Conservation (phyloP, 2,797 vertebrate genomes). For the Manis pentadactyla region DNA sequence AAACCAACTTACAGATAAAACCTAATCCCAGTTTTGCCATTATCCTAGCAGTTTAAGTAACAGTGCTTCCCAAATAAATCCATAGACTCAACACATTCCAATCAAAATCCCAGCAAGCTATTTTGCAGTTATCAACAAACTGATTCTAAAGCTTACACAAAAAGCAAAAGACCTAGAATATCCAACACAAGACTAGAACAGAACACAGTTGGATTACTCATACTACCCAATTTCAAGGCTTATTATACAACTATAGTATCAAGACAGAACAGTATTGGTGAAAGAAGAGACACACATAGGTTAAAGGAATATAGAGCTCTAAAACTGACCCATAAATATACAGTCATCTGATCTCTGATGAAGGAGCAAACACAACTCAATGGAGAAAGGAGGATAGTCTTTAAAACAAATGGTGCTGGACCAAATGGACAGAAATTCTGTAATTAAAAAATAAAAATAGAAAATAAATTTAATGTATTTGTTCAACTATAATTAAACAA, state of each 20-base stretch:
- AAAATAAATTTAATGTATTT: not conserved
- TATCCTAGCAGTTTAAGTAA: not conserved
- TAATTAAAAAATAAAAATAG: not conserved
- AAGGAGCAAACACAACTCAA: not conserved
- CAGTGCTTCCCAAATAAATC: not conserved
- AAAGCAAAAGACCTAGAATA: not conserved
- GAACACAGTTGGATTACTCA: not conserved
- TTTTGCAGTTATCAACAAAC: not conserved
- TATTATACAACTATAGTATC: not conserved
- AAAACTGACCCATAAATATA: not conserved
- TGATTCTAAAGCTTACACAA: not conserved
- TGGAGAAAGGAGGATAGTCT: not conserved
- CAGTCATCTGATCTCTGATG: not conserved
- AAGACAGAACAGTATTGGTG: not conserved
- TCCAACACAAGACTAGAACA: not conserved
- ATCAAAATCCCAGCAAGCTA: slow-evolving; percentile 1
- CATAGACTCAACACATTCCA: not conserved
- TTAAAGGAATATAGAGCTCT: not conserved
- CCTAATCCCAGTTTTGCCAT: not conserved
- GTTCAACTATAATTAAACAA: not conserved
- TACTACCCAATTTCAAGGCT: not conserved
- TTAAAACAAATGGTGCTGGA: not conserved
- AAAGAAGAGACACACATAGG: not conserved
- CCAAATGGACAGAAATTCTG: not conserved
- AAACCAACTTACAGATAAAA: slow-evolving; percentile 5